A percentile compares a stretch with the other conserved stretches of the same genome.
phyloP scores from a whole-genome alignment of 2,888 invertebrate species.

The Leptarthrus brevirostris region DNA sequence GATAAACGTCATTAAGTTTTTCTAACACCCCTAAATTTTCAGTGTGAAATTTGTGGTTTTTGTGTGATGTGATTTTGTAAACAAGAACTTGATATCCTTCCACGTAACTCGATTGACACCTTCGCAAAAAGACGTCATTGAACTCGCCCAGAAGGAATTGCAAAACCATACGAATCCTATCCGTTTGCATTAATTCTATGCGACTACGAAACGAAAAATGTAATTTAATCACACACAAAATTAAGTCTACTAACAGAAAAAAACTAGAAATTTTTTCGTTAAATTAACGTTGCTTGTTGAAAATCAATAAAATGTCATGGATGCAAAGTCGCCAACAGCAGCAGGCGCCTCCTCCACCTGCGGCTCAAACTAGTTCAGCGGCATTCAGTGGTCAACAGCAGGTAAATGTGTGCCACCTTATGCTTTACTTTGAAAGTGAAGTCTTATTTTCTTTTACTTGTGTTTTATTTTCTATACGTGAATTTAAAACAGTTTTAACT shows the following conservation, averaged over 20 bases:
- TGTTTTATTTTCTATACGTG: too few relatives aligned
- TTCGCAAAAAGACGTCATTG: slow-evolving; percentile 30
- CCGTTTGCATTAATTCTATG: neutral
- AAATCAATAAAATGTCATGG: slow-evolving; percentile 52
- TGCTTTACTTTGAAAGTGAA: slow-evolving; percentile 35
- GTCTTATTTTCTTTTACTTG: slow-evolving; percentile 7
- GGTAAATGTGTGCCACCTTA: slow-evolving; percentile 50
- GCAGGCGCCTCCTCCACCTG: slow-evolving; percentile 25
- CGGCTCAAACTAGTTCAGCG: slow-evolving; percentile 51
- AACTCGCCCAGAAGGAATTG: slow-evolving; percentile 12
- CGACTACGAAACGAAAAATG: too few relatives aligned
- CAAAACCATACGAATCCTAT: neutral
- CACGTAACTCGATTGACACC: slow-evolving; percentile 36
- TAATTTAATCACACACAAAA: too few relatives aligned
- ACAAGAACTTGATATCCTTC: slow-evolving; percentile 21
- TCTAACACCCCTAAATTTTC: neutral
- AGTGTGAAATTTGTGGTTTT: slow-evolving; percentile 22
- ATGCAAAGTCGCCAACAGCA: slow-evolving; percentile 50
- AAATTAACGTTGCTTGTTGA: neutral
- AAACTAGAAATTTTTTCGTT: neutral
- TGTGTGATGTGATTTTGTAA: slow-evolving; percentile 26
- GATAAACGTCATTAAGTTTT: neutral
- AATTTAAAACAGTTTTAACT: too few relatives aligned
- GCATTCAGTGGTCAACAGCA: slow-evolving; percentile 51
- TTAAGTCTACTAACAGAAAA: neutral